Base-by-base conservation (phyloP, 2,113 vertebrate species). In the Speoplatyrhinus poulsoni region DNA sequence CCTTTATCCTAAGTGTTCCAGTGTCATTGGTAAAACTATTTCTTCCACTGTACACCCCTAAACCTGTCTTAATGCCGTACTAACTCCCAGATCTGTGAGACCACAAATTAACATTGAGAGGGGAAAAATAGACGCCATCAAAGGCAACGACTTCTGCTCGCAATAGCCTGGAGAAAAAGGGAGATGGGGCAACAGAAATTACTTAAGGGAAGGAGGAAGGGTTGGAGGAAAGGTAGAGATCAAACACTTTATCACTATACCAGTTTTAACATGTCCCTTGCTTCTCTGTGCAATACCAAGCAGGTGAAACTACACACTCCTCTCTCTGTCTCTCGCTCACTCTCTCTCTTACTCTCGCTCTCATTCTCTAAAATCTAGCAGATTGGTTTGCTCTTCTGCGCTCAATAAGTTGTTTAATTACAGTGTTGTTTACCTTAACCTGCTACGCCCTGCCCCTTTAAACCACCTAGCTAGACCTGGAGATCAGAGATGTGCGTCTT, bases 161-260 rank as follows among this genome's bases (percentile, higher is more conserved):
- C 65, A 71, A 67, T 86, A 63, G 75, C 85, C 83, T 83, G 72
- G 46, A 85, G 83, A 73, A 19, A 83, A 83, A 70, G 71, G 46
- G 75, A 77, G 72, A 84, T 77, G 60, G 73, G 70, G 57, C 70
- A 70, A 54, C 57, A 72, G 73, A 81, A 79, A 70, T 81, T 66
- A 78, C 80, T 70, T 70, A 50, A 50, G 65, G 63, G 70, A 6
- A 12, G 79, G 67, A 62, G 72, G 75, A 74, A 67, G 71, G 46
- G 65, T 11, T 65, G 59, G 41, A 19, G 57, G 10, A 60, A 84
- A 84, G 65, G 63, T 73, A 78, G 73, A 79, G 61, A 85, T 90
- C 80, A 90, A 90, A 89, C 84, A 86, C 77, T 89, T 85, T 82
- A 88, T 88, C 79, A 82, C 79, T 77, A 56, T 67, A 72, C 86